phyloP scores from a whole-genome alignment of 1,140 invertebrate species.

The Rhagoletis zephyria region DNA sequence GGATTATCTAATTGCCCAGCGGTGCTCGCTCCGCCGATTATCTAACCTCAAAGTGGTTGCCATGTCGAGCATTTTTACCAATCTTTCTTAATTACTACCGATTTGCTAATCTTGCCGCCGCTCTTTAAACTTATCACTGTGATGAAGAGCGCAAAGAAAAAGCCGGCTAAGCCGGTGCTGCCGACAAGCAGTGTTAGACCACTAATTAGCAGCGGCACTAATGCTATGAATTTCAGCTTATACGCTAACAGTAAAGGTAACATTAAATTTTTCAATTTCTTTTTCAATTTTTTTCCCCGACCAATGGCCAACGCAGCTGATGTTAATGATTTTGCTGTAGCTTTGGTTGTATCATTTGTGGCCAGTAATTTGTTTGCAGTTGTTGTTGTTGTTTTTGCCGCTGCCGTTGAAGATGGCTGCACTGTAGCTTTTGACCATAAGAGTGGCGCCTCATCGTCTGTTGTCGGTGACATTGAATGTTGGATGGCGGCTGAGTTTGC shows the following conservation, averaged over 20 bases:
- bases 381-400: not conserved
- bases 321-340: slow-evolving; percentile 28
- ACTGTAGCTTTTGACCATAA: slow-evolving; percentile 50
- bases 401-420: not conserved
- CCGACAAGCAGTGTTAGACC: slow-evolving; percentile 82
- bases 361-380: not conserved
- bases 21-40: not conserved
- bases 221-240: slow-evolving; percentile 85
- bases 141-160: slow-evolving; percentile 88
- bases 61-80: not conserved
- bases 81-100: slow-evolving; percentile 7
- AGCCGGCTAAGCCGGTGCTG: slow-evolving; percentile 84
- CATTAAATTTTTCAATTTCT: slow-evolving; percentile 81
- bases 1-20: not conserved
- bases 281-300: slow-evolving; percentile 74
- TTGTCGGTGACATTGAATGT: not conserved
- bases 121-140: slow-evolving; percentile 77
- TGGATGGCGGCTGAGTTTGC: not conserved
- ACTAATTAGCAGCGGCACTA: slow-evolving; percentile 83
- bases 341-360: not conserved
- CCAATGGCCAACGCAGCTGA: not conserved
- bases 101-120: slow-evolving; percentile 3
- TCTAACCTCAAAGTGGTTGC: not conserved
- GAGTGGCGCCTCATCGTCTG: not conserved
- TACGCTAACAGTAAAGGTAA: slow-evolving; percentile 84